Evolutionary conservation across 2,888 invertebrate species (phyloP).

Genomic region (Rotaria socialis): DNA sequence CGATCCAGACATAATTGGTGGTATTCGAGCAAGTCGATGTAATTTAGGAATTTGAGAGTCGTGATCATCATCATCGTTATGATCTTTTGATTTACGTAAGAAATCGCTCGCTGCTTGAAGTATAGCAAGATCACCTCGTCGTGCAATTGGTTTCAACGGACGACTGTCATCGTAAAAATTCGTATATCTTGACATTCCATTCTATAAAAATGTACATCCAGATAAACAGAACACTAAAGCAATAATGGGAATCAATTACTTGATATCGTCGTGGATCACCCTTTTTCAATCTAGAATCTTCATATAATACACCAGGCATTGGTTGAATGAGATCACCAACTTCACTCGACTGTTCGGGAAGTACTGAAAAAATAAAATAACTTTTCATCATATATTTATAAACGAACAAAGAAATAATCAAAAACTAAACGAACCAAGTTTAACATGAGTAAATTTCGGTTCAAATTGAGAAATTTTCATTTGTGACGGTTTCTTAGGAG

Average conservation of each 20-base stretch:
- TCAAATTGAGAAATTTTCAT: not conserved
- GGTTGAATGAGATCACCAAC: conserved; percentile 28
- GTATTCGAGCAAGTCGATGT: conserved; percentile 7
- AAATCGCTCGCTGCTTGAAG: not conserved
- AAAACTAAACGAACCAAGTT: conserved; percentile 9
- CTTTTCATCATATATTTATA: too few species aligned
- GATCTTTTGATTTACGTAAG: not conserved
- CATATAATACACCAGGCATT: conserved; percentile 4
- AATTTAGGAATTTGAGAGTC: not conserved
- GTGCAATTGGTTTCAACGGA: not conserved
- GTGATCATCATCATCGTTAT: not conserved
- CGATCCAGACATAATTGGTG: not conserved
- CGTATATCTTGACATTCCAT: not conserved
- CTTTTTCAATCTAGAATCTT: not conserved
- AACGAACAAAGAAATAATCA: not conserved
- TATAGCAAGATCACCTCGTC: not conserved
- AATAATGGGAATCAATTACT: not conserved
- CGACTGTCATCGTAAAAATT: conserved; percentile 21
- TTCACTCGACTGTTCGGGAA: conserved; percentile 3
- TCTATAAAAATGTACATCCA: not conserved
- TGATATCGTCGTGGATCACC: conserved; percentile 34
- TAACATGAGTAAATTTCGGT: not conserved
- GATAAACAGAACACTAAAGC: not conserved
- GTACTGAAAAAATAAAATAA: not conserved
- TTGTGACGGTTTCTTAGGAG: not conserved